These are phyloP conservation scores for Seira musarum DNA, from an alignment of 2,888 invertebrate species.

Conservation along the genomic window DNA sequence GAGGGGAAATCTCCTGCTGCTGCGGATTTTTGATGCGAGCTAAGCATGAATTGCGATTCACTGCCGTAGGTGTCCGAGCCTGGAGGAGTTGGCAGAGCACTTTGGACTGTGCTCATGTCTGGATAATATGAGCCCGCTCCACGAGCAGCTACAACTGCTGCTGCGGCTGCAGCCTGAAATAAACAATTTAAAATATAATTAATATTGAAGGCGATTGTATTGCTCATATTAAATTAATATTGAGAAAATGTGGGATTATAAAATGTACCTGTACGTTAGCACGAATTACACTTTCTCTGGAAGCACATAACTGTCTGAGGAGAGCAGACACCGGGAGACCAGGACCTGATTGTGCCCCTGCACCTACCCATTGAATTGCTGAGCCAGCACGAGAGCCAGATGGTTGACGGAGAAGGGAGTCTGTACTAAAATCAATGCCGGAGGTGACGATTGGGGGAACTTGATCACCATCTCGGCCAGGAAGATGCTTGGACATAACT, in stretches of 20 bases:
- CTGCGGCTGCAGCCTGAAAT: slow-evolving; percentile 69
- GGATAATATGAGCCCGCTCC: slow-evolving; percentile 73
- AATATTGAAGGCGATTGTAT: neutral
- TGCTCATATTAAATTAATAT: neutral
- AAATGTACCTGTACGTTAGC: slow-evolving; percentile 81
- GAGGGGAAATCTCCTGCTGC: slow-evolving; percentile 71
- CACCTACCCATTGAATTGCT: slow-evolving; percentile 83
- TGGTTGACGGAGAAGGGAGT: slow-evolving; percentile 80
- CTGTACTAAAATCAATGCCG: slow-evolving; percentile 88
- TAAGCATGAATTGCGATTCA: slow-evolving; percentile 74
- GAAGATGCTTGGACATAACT: slow-evolving; percentile 95
- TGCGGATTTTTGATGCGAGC: slow-evolving; percentile 67
- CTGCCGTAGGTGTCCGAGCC: slow-evolving; percentile 81
- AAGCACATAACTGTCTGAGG: slow-evolving; percentile 91
- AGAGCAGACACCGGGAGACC: slow-evolving; percentile 89
- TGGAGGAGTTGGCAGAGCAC: slow-evolving; percentile 90
- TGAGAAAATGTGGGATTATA: slow-evolving; percentile 47
- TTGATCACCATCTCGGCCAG: slow-evolving; percentile 70
- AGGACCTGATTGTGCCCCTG: slow-evolving; percentile 69
- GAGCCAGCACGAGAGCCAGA: slow-evolving; percentile 68
- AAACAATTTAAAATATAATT: neutral
- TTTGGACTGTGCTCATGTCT: slow-evolving; percentile 72
- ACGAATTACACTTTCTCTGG: slow-evolving; percentile 94
- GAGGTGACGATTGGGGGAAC: slow-evolving; percentile 76
- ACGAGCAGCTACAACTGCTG: slow-evolving; percentile 71